Percentiles rank a stretch among this genome's conserved stretches.
Evolutionary conservation across 37 sponge, comb jelly and placozoan genomes (phyloP).

Genomic region (Corticium candelabrum): DNA sequence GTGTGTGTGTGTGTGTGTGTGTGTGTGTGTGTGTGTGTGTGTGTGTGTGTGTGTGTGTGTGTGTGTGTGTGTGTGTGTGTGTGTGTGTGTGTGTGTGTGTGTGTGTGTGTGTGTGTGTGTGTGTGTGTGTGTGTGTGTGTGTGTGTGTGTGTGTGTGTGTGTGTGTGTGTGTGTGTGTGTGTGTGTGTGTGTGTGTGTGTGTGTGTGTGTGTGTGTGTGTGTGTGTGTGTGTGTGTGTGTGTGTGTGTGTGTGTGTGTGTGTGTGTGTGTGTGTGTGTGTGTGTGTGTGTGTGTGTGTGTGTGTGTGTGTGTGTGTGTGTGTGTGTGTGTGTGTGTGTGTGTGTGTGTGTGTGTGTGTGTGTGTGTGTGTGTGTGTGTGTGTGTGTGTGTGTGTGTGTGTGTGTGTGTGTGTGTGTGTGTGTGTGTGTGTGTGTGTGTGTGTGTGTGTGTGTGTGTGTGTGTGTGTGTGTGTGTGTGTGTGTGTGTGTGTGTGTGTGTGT

Average conservation of each 20-base stretch:
- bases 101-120: neutral
- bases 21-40: slow-evolving; percentile 5
- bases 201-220: slow-evolving; percentile 5
- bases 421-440: no score
- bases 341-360: neutral
- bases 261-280: slow-evolving; percentile 1
- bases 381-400: neutral
- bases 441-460: no score
- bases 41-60: neutral
- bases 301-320: slow-evolving; percentile 5
- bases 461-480: no score
- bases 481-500: no score
- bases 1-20: slow-evolving; percentile 5
- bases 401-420: neutral
- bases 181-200: slow-evolving; percentile 5
- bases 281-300: slow-evolving; percentile 5
- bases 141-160: neutral
- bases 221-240: neutral
- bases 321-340: neutral
- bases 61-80: neutral
- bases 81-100: slow-evolving; percentile 5
- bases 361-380: slow-evolving; percentile 5
- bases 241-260: neutral
- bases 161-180: slow-evolving; percentile 5
- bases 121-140: neutral